Conservation (phyloP, 2,888 invertebrate species). For the Parapristionchus giblindavisi region DNA sequence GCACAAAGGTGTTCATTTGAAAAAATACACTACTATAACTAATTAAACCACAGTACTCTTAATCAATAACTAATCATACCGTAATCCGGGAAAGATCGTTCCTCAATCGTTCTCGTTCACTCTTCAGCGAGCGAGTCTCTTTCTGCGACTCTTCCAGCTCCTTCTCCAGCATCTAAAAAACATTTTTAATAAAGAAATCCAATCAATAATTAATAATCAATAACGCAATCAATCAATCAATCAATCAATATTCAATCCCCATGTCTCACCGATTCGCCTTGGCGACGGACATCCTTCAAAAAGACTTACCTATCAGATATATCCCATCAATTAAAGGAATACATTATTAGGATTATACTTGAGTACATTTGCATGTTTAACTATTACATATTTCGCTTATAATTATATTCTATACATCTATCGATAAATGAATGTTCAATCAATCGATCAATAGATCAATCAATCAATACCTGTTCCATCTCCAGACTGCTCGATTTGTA, state of each 20-base stretch:
- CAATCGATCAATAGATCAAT: too few species aligned
- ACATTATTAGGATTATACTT: too few species aligned
- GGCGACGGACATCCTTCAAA: too few species aligned
- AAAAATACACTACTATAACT: background rate
- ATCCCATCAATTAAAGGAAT: too few species aligned
- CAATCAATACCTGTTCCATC: slow-evolving; percentile 39
- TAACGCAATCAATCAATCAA: too few species aligned
- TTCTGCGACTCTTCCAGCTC: slow-evolving; percentile 24
- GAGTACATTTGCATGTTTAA: too few species aligned
- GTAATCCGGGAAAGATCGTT: slow-evolving; percentile 25
- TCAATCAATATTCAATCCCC: too few species aligned
- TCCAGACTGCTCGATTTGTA: slow-evolving; percentile 32
- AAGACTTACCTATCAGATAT: too few species aligned
- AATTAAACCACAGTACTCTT: background rate
- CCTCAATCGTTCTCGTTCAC: slow-evolving; percentile 22
- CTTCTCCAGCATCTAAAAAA: slow-evolving; percentile 31
- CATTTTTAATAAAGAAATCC: background rate
- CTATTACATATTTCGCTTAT: too few species aligned
- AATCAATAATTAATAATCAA: background rate
- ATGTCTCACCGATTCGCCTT: too few species aligned
- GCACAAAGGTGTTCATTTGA: background rate
- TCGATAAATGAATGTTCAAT: too few species aligned
- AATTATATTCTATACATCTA: too few species aligned
- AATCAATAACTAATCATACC: slow-evolving; percentile 13
- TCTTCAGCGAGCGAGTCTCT: slow-evolving; percentile 21